Conservation (phyloP, 2,797 vertebrate species). For the Merluccius polli region DNA sequence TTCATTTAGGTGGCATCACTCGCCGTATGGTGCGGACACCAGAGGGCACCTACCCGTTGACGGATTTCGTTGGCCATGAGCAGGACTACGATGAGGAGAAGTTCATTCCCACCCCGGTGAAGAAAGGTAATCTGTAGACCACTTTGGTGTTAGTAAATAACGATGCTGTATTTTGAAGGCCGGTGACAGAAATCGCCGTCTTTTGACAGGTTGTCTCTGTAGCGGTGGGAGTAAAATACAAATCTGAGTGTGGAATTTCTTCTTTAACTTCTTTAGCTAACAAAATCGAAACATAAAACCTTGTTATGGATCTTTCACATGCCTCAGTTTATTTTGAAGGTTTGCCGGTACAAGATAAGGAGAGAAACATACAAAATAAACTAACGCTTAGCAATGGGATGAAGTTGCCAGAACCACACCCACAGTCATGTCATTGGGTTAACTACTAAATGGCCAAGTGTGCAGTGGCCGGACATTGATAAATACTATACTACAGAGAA, state of each 20-base stretch:
- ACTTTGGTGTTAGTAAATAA: not conserved
- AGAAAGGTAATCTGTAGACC: slow-evolving; percentile 76
- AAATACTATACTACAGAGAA: too few relatives aligned
- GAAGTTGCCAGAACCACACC: too few relatives aligned
- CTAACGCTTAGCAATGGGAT: too few relatives aligned
- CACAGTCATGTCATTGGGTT: too few relatives aligned
- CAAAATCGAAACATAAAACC: not conserved
- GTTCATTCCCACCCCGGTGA: slow-evolving; percentile 80
- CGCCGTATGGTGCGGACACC: slow-evolving; percentile 84
- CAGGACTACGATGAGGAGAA: slow-evolving; percentile 59
- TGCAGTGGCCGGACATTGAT: too few relatives aligned
- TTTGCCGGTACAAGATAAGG: not conserved
- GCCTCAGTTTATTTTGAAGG: not conserved
- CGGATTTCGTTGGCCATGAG: slow-evolving; percentile 81
- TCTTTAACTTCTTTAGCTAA: not conserved
- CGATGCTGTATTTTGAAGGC: not conserved
- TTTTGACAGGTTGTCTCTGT: not conserved
- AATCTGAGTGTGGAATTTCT: not conserved
- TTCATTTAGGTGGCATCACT: slow-evolving; percentile 75
- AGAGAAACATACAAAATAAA: too few relatives aligned
- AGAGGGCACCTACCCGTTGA: slow-evolving; percentile 69
- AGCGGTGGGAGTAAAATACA: not conserved
- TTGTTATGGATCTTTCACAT: not conserved
- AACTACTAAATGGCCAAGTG: too few relatives aligned
- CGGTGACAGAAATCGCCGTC: not conserved